Evolutionary conservation across 2,113 vertebrate genomes (phyloP).

Genomic region (Natator depressus): DNA sequence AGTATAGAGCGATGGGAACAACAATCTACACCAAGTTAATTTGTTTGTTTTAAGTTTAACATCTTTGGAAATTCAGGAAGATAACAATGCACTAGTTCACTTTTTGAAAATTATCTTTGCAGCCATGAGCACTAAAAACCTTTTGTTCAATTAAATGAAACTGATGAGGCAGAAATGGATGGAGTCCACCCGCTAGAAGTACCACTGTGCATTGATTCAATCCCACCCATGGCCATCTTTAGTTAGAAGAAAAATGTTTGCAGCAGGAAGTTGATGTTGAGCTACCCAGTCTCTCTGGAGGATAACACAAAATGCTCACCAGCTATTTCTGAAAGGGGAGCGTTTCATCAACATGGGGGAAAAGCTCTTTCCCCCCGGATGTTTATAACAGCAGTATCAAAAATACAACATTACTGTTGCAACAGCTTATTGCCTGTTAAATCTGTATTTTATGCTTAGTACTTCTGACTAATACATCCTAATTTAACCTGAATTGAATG

Average conservation of each 20-base stretch:
- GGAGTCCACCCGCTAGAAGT: background rate
- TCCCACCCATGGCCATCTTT: background rate
- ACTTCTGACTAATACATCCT: background rate
- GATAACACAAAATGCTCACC: background rate
- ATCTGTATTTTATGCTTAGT: background rate
- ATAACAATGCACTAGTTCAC: background rate
- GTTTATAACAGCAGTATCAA: background rate
- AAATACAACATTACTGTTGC: background rate
- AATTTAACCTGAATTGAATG: background rate
- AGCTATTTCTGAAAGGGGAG: background rate
- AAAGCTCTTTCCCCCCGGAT: no score
- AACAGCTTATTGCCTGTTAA: background rate
- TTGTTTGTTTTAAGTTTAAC: background rate
- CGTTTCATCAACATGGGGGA: background rate
- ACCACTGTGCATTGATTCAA: background rate
- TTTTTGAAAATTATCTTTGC: background rate
- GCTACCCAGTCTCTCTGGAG: background rate
- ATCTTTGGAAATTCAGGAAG: background rate
- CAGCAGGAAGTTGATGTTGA: background rate
- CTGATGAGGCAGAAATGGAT: background rate
- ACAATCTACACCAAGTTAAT: background rate
- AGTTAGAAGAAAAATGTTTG: background rate
- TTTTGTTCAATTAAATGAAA: background rate
- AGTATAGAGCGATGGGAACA: background rate
- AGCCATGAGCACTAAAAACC: background rate